Evolutionary conservation across 2,888 invertebrate species (phyloP).

Genomic region (Drosophila engyochracea): DNA sequence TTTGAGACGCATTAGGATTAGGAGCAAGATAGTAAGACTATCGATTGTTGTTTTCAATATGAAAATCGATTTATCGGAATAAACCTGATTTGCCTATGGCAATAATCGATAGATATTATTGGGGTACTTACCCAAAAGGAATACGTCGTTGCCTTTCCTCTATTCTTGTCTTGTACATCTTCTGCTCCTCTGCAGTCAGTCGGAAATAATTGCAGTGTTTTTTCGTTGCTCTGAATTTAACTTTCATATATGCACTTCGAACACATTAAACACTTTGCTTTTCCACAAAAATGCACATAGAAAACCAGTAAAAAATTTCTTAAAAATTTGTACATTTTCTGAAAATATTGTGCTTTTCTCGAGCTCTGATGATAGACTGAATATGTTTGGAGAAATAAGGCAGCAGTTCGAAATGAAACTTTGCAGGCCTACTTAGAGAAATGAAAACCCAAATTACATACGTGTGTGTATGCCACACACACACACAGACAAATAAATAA

Average conservation of each 20-base stretch:
- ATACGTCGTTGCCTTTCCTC: neutral
- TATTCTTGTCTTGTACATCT: neutral
- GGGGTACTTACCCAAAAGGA: neutral
- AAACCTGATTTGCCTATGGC: neutral
- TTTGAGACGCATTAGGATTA: neutral
- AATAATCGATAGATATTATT: neutral
- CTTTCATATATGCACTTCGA: neutral
- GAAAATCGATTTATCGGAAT: neutral
- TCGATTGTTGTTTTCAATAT: neutral
- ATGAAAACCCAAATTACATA: neutral
- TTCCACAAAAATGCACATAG: neutral
- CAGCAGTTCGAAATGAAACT: no score
- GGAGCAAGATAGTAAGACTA: neutral
- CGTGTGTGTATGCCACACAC: neutral
- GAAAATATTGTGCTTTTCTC: no score
- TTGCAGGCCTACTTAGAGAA: neutral
- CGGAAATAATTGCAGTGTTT: neutral
- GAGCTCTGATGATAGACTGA: neutral
- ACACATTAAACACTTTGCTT: accelerated
- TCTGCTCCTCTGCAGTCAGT: neutral
- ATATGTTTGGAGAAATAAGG: neutral
- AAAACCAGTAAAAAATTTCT: neutral
- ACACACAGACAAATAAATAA: neutral
- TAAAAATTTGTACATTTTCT: neutral
- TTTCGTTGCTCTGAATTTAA: neutral